Percentiles rank a stretch among this genome's conserved stretches.
These are phyloP conservation scores for Cryptomyrus ogoouensis DNA, from an alignment of 2,113 vertebrate species.

Conservation along the genomic window DNA sequence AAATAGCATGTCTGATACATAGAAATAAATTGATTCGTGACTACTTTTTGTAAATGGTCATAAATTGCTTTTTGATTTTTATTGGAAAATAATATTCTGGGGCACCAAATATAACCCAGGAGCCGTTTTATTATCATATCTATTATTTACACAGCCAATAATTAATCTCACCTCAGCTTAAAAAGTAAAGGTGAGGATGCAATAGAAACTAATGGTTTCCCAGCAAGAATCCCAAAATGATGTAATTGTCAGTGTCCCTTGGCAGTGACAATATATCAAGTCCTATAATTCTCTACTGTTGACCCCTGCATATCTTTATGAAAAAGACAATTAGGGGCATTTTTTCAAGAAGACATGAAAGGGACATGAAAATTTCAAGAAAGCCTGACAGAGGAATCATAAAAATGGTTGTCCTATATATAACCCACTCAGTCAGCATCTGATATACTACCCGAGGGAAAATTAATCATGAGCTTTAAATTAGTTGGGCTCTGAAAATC, in stretches of 20 bases:
- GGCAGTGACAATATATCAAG: conserved; percentile 58
- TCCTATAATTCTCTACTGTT: conserved; percentile 50
- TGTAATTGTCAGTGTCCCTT: conserved; percentile 50
- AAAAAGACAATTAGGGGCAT: conserved; percentile 1
- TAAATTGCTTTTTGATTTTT: conserved; percentile 24
- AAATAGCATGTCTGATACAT: conserved; percentile 60
- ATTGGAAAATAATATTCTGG: conserved; percentile 44
- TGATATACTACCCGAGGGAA: not conserved
- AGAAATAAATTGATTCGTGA: conserved; percentile 52
- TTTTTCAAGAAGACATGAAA: conserved; percentile 4
- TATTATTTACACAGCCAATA: conserved; percentile 54
- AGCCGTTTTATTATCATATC: conserved; percentile 40
- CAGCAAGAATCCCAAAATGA: conserved; percentile 45
- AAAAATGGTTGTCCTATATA: conserved; percentile 21
- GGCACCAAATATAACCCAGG: conserved; percentile 33
- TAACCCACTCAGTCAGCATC: conserved; percentile 12
- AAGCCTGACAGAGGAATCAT: conserved; percentile 11
- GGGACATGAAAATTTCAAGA: conserved; percentile 9
- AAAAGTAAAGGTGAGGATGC: conserved; percentile 62
- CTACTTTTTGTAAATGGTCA: conserved; percentile 32
- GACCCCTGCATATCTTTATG: conserved; percentile 48
- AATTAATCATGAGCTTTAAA: conserved; percentile 26
- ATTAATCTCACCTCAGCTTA: conserved; percentile 64
- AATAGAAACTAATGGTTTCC: conserved; percentile 61
- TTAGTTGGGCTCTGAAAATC: conserved; percentile 6